Percentiles rank a stretch among this genome's conserved stretches.
Evolutionary conservation across 2,113 vertebrate species (phyloP).

Genomic region (Amphiprion percula): DNA sequence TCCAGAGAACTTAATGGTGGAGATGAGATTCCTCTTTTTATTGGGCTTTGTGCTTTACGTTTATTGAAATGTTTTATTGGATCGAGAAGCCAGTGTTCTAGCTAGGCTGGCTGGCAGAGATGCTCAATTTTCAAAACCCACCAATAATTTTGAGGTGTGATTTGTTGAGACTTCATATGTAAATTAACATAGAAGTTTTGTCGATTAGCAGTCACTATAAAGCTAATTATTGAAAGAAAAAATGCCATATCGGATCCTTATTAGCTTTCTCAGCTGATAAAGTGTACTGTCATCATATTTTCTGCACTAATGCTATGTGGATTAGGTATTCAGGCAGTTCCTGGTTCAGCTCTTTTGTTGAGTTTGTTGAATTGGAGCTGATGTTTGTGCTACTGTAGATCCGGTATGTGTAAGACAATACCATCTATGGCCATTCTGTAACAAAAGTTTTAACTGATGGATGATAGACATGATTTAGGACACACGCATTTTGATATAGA

Average conservation of each 20-base stretch:
- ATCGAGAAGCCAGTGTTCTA: slow-evolving; percentile 3
- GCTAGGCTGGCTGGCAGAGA: background rate
- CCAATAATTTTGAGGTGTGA: background rate
- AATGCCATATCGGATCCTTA: too few species aligned
- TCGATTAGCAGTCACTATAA: background rate
- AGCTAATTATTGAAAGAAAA: too few species aligned
- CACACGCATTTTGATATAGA: too few species aligned
- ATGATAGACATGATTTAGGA: background rate
- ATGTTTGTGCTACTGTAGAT: too few species aligned
- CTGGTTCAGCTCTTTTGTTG: background rate
- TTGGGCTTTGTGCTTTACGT: slow-evolving; percentile 23
- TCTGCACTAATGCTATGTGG: too few species aligned
- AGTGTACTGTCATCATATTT: too few species aligned
- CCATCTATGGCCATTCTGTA: too few species aligned
- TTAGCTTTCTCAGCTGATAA: too few species aligned
- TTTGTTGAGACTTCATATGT: background rate
- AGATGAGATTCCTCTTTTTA: slow-evolving; percentile 54
- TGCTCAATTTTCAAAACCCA: background rate
- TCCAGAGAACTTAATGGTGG: slow-evolving; percentile 26
- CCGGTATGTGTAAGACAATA: too few species aligned
- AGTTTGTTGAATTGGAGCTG: too few species aligned
- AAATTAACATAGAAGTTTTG: background rate
- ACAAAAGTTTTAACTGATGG: background rate
- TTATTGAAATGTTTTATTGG: slow-evolving; percentile 59
- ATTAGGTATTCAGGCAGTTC: background rate